phyloP scores from a whole-genome alignment of 2,888 invertebrate species.

The Perdita meconis region DNA sequence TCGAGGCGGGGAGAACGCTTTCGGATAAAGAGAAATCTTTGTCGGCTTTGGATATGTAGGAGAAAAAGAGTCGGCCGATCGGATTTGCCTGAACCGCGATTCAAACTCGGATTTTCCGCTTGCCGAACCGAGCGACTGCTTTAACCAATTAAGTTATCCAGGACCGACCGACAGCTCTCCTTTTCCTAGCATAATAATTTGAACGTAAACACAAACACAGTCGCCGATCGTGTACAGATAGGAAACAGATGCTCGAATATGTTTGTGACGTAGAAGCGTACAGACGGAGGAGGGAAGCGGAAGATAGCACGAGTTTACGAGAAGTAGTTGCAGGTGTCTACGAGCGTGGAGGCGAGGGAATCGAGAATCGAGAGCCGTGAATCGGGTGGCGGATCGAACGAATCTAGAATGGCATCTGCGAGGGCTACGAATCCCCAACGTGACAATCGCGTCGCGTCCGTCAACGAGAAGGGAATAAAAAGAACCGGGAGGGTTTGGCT shows the following conservation, averaged over 20 bases:
- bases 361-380: constrained; percentile 32
- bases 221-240: too few species aligned
- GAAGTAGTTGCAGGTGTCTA: constrained; percentile 35
- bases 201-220: too few species aligned
- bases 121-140: too few species aligned
- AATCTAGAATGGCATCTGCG: constrained; percentile 74
- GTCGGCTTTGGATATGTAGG: background rate
- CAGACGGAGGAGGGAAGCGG: background rate
- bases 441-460: constrained; percentile 74
- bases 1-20: background rate
- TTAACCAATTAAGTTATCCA: too few species aligned
- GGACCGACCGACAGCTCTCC: too few species aligned
- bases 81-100: background rate
- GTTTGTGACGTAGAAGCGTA: background rate
- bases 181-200: too few species aligned
- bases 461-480: constrained; percentile 75
- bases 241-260: background rate
- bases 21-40: background rate
- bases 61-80: too few species aligned
- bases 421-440: constrained; percentile 75
- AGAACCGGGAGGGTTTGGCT: constrained; percentile 61
- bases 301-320: background rate
- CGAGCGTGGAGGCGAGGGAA: constrained; percentile 23
- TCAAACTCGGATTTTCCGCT: too few species aligned
- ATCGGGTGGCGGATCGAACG: constrained; percentile 63